phyloP scores from a whole-genome alignment of 2,888 invertebrate genomes.

The Himalopsyche japonica region DNA sequence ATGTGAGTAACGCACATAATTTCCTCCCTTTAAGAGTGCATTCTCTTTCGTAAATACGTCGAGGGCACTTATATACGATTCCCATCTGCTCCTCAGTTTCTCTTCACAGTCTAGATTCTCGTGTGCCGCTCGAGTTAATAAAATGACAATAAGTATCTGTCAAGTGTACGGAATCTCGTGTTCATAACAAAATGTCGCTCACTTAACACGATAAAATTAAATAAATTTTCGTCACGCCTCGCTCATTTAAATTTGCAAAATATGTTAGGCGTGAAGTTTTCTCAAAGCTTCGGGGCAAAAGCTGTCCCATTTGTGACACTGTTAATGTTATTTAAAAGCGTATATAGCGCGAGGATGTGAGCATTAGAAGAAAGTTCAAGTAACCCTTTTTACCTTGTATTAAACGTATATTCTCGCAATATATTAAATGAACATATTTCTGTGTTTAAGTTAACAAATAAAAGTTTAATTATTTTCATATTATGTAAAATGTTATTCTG shows the following conservation, averaged over 20 bases:
- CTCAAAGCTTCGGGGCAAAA: not conserved
- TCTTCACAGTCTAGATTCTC: not conserved
- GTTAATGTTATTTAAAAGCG: not conserved
- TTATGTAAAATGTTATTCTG: too few species aligned
- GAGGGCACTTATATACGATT: slow-evolving; percentile 2
- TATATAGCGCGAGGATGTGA: not conserved
- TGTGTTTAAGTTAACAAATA: too few species aligned
- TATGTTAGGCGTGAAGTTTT: slow-evolving; percentile 8
- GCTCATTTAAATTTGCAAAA: slow-evolving; percentile 4
- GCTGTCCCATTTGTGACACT: not conserved
- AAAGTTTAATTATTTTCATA: too few species aligned
- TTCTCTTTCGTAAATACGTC: slow-evolving; percentile 10
- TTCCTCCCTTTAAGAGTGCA: slow-evolving; percentile 6
- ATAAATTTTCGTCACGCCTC: slow-evolving; percentile 22
- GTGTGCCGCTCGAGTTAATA: slow-evolving; percentile 26
- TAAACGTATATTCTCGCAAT: too few species aligned
- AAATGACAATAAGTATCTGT: slow-evolving; percentile 32
- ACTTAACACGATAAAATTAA: slow-evolving; percentile 16
- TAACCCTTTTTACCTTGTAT: too few species aligned
- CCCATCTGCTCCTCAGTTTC: not conserved
- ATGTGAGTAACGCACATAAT: slow-evolving; percentile 26
- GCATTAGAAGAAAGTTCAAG: too few species aligned
- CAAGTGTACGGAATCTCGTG: slow-evolving; percentile 15
- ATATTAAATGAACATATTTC: too few species aligned
- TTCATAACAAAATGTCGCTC: slow-evolving; percentile 12